Evolutionary conservation across 2,797 vertebrate species (phyloP), one percentile per base, ranked within the genome.

Genomic region (Gallinago solitaria): DNA sequence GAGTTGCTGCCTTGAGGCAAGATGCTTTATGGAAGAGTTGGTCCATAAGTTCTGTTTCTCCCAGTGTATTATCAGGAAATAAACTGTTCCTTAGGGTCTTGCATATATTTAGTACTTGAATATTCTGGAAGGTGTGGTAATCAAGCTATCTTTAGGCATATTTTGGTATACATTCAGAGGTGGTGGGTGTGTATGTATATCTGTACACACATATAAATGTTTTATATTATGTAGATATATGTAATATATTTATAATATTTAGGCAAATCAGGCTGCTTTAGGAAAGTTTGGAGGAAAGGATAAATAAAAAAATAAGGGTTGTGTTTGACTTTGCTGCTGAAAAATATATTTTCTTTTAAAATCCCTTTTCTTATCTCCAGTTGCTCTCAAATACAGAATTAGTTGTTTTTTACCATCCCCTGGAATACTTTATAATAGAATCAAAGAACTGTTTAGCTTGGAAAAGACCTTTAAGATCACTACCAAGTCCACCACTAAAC

Each of bases 131-230:
- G 30, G 16, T 50, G 13, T 79, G 37, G 25, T 73, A 65, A 60
- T 73, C 54, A 85, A 80, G 20, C 39, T 70, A 14, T 65, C 39
- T 6, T 24, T 69, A 3, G 19, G 23, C 39, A 23, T 79, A 28
- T 53, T 82, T 82, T 82, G 8, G 8, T 54, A 8, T 28, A 30
- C 12, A 2, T 9, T 51, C 1, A 1, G 2, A 17, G 13, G 1
- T 16, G 27, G 21, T 11, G 0, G 11, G 5, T n/a, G 3, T 45
- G 10, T 57, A 3, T 80, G 14, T 80, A 11, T 45, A 68, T 56
- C 9, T 51, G 9, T 75, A 15, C 21, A 68, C 8, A 54, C 16
- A 25, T 16, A 30, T 32, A 33, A 0, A 54, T 27, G 16, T 47
- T 16, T 67, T 79, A 39, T 54, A 37, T 23, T 16, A 9, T 39